These are phyloP conservation scores for Galagoides demidoff DNA, from an alignment of 2,797 vertebrate genomes.

Conservation along the genomic window DNA sequence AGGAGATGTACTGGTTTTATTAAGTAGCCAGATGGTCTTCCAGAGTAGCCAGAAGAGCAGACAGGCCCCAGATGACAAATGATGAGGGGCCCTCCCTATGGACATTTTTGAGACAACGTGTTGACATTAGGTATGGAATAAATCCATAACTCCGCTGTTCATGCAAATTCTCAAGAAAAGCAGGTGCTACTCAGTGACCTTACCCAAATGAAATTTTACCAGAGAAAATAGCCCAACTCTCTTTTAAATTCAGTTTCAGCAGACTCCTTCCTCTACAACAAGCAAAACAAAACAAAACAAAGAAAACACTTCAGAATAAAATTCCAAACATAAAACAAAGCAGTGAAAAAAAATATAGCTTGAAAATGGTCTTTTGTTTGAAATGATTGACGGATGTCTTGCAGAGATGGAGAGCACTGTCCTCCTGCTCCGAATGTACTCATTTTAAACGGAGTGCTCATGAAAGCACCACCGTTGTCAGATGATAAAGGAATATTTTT, in stretches of 20 bases:
- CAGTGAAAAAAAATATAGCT: background rate
- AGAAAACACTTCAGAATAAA: slow-evolving; percentile 43
- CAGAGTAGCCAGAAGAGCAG: slow-evolving; percentile 76
- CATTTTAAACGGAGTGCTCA: background rate
- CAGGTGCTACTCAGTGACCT: slow-evolving; percentile 68
- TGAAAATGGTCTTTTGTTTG: slow-evolving; percentile 49
- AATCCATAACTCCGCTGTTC: slow-evolving; percentile 63
- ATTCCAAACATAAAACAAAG: slow-evolving; percentile 42
- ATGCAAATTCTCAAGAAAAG: slow-evolving; percentile 72
- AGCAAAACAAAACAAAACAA: background rate
- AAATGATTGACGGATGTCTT: slow-evolving; percentile 64
- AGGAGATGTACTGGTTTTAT: slow-evolving; percentile 69
- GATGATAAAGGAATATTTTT: background rate
- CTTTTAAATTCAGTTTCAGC: slow-evolving; percentile 53
- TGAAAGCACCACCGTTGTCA: slow-evolving; percentile 15
- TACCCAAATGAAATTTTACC: slow-evolving; percentile 61
- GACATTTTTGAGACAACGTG: slow-evolving; percentile 76
- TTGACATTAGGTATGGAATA: slow-evolving; percentile 77
- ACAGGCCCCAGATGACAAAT: slow-evolving; percentile 79
- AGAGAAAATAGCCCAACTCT: slow-evolving; percentile 59
- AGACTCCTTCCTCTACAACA: background rate
- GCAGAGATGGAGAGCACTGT: slow-evolving; percentile 40
- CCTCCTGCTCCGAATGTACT: slow-evolving; percentile 21
- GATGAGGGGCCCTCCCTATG: slow-evolving; percentile 62
- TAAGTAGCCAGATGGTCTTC: slow-evolving; percentile 80